Conservation (phyloP, 2,797 vertebrate genomes). For the Tauraco hartlaubi region DNA sequence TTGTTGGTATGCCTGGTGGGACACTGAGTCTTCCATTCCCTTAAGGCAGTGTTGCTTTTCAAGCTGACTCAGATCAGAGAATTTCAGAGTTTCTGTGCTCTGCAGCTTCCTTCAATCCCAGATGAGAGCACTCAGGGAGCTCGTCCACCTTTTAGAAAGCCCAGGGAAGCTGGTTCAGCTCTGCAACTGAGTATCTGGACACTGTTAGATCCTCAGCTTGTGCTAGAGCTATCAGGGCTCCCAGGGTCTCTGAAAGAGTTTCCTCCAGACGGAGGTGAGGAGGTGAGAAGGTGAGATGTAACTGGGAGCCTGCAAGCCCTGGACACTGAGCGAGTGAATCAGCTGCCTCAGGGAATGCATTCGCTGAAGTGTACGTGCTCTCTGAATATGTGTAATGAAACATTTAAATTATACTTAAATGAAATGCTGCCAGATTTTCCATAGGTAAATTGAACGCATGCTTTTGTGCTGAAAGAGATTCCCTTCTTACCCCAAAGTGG, state of each 20-base stretch:
- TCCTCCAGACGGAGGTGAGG: not conserved
- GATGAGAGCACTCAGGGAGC: fast-evolving
- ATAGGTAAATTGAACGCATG: not conserved
- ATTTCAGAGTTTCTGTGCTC: not conserved
- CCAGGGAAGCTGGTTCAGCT: not conserved
- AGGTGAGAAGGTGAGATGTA: not conserved
- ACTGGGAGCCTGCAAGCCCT: not conserved
- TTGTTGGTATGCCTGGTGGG: not conserved
- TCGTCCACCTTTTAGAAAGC: not conserved
- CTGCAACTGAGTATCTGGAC: not conserved
- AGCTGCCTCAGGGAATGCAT: fast-evolving
- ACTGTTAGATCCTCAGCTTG: not conserved
- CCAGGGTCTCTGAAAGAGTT: not conserved
- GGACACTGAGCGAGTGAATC: not conserved
- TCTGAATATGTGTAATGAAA: not conserved
- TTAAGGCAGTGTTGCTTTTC: not conserved
- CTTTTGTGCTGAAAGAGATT: not conserved
- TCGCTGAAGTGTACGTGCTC: not conserved
- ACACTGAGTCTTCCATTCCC: not conserved
- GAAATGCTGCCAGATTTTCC: not conserved
- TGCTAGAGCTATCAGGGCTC: not conserved
- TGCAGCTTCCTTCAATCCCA: not conserved
- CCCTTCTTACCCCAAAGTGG: not conserved
- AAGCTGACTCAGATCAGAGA: not conserved
- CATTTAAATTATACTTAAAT: not conserved